These are phyloP conservation scores for Leptinotarsa haldemani DNA, from an alignment of 2,888 invertebrate species.

Conservation along the genomic window DNA sequence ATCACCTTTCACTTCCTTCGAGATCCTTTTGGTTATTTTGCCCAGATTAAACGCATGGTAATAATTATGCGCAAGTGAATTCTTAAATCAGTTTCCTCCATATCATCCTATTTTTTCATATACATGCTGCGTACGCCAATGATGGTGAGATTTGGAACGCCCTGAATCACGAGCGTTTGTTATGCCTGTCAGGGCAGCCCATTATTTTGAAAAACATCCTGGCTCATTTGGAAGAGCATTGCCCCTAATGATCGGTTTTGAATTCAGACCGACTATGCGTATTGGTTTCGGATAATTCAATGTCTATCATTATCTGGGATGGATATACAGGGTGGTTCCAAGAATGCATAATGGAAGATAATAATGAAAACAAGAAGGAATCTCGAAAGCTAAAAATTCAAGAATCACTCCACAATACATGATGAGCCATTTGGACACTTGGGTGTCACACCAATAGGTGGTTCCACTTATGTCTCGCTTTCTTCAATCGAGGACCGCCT, in stretches of 20 bases:
- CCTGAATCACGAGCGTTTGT: conserved; percentile 27
- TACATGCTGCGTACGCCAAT: neutral
- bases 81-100: no score
- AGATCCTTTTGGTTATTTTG: no score
- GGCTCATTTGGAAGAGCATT: conserved; percentile 41
- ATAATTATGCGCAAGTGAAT: no score
- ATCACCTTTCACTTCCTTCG: no score
- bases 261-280: conserved; percentile 37
- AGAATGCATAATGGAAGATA: neutral
- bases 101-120: neutral
- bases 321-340: conserved; percentile 22
- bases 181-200: conserved; percentile 23
- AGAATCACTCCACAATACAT: no score
- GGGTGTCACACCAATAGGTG: no score
- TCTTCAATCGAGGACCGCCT: no score
- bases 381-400: no score
- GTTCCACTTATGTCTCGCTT: no score
- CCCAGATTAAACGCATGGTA: no score
- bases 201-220: conserved; percentile 38
- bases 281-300: conserved; percentile 33
- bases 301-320: conserved; percentile 38
- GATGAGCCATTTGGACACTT: no score
- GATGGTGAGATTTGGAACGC: conserved; percentile 7
- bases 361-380: no score
- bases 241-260: conserved; percentile 43